Base-by-base conservation (phyloP, 2,113 vertebrate genomes). In the Tretioscincus oriximinensis region DNA sequence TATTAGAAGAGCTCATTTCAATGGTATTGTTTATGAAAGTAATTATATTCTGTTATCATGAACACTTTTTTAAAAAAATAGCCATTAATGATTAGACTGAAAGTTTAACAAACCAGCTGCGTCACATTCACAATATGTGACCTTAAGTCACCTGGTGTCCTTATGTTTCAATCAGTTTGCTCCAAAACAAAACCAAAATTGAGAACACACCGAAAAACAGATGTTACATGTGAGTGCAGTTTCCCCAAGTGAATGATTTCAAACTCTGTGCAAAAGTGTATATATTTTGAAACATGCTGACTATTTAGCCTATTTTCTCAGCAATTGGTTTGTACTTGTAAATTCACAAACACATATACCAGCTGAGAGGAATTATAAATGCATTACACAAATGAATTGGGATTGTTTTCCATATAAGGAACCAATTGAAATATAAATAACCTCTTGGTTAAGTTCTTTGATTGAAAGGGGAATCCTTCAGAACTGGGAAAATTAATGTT, bases 381-480 rank as follows among this genome's bases (percentile, higher is more conserved):
- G 68, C 68, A 83, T 88, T 88, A 88, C 70, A 87, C n/a, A 71
- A 91, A 90, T 88, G 90, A 5, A 70, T 88, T 71, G 10, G 86
- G 88, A 83, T 90, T 91, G 90, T 89, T 92, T 91, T 84, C 91
- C 88, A 83, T 91, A 87, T 92, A 92, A 90, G 90, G 89, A 90
- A 72, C 76, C 80, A 87, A 71, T 51, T 88, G 75, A 80, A 41
- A 76, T 92, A 85, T 86, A 90, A 93, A 89, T 81, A 91, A 88
- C 81, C n/a, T 64, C 84, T 91, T 90, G 65, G 26, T 84, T 70
- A 73, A 67, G 77, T 67, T 82, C 77, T 81, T 9, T 74, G 63
- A 88, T 86, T 86, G 81, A 78, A 91, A 74, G 79, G 83, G 84
- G 84, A 78, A 81, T 74, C 5, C 1, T 72, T 90, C 75, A 86